Percentiles rank a stretch among this genome's conserved stretches.
Conservation (phyloP, 1,140 invertebrate species). For the Drosophila sechellia region DNA sequence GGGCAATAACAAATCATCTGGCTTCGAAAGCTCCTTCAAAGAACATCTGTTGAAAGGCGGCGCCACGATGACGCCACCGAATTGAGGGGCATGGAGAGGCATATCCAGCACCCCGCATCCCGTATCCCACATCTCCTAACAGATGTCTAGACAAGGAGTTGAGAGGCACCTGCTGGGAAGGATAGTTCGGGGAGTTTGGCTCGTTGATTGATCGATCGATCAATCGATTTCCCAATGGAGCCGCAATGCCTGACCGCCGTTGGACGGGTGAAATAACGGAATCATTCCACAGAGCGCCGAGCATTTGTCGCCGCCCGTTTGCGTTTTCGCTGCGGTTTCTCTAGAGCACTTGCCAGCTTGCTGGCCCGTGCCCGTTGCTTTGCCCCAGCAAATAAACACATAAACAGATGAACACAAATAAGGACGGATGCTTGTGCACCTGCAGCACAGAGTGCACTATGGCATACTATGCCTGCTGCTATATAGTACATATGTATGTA, state of each 20-base stretch:
- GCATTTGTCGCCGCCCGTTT: slow-evolving; percentile 40
- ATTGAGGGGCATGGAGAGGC: background rate
- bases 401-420: slow-evolving; percentile 11
- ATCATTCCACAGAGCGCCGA: background rate
- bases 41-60: slow-evolving; percentile 56
- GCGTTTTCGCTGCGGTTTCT: slow-evolving; percentile 42
- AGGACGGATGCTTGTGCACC: slow-evolving; percentile 1
- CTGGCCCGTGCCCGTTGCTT: slow-evolving; percentile 49
- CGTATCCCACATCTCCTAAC: slow-evolving; percentile 23
- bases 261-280: slow-evolving; percentile 7
- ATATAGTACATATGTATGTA: background rate
- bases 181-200: background rate
- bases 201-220: slow-evolving; percentile 26
- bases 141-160: slow-evolving; percentile 46
- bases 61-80: slow-evolving; percentile 44
- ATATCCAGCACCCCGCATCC: background rate
- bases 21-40: slow-evolving; percentile 42
- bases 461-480: background rate
- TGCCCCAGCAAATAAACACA: slow-evolving; percentile 8
- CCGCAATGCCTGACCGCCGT: slow-evolving; percentile 24
- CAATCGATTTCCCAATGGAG: background rate
- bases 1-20: slow-evolving; percentile 59
- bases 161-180: background rate
- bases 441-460: background rate
- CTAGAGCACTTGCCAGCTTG: slow-evolving; percentile 65